phyloP scores from a whole-genome alignment of 2,888 invertebrate species.

The Hydropsyche betteni region DNA sequence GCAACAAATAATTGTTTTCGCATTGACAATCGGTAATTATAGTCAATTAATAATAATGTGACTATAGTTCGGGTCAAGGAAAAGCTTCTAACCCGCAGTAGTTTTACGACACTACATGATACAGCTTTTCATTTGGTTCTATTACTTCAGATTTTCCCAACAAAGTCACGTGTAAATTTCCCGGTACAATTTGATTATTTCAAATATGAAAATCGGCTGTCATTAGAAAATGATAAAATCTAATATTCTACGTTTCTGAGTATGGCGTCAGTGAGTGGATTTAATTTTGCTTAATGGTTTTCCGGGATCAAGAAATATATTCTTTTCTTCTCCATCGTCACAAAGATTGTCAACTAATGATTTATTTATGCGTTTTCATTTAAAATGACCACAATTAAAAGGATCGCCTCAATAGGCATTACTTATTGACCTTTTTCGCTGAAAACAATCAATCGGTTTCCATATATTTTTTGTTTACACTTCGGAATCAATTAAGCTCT shows the following conservation, averaged over 20 bases:
- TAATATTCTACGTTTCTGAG: constrained; percentile 6
- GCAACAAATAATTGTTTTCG: constrained; percentile 36
- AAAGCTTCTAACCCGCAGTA: constrained; percentile 2
- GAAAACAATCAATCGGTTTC: no score
- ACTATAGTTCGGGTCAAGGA: constrained; percentile 34
- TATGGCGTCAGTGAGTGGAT: neutral
- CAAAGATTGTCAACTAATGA: constrained; percentile 14
- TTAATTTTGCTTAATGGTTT: constrained; percentile 26
- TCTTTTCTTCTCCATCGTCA: neutral
- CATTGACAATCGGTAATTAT: constrained; percentile 35
- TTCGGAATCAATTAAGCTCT: no score
- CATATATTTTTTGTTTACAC: no score
- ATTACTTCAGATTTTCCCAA: neutral
- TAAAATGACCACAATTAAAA: neutral
- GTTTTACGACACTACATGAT: constrained; percentile 23
- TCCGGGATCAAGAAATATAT: constrained; percentile 30
- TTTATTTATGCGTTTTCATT: constrained; percentile 20
- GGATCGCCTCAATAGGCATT: neutral
- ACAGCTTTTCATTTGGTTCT: neutral
- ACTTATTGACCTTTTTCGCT: no score
- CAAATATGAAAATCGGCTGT: neutral
- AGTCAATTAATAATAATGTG: constrained; percentile 36
- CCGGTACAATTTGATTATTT: neutral
- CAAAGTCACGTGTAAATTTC: neutral
- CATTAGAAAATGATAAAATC: neutral